These are phyloP conservation scores for Gila robusta DNA, from an alignment of 2,797 vertebrate genomes.

Conservation along the genomic window DNA sequence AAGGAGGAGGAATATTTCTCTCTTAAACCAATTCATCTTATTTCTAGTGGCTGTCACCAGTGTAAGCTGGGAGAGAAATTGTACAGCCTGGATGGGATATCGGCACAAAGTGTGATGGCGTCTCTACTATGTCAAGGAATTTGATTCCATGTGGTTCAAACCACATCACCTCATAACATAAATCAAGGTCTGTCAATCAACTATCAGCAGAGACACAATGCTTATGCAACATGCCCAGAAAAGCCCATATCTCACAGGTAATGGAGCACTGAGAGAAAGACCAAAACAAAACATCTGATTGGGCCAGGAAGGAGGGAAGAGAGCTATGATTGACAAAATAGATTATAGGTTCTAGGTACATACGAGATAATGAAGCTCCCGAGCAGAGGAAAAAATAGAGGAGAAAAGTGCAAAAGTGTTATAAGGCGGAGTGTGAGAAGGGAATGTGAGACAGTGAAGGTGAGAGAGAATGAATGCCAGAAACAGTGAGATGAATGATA, in stretches of 20 bases:
- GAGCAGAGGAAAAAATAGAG: not conserved
- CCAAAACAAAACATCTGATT: slow-evolving; percentile 41
- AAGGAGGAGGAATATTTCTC: slow-evolving; percentile 57
- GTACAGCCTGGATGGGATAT: slow-evolving; percentile 22
- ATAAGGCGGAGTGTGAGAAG: slow-evolving; percentile 1
- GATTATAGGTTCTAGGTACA: slow-evolving; percentile 40
- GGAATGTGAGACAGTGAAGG: slow-evolving; percentile 39
- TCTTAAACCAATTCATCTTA: slow-evolving; percentile 70
- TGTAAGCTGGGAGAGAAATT: slow-evolving; percentile 52
- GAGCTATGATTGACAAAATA: slow-evolving; percentile 42
- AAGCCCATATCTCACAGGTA: slow-evolving; percentile 39
- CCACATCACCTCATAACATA: slow-evolving; percentile 56
- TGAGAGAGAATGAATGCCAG: slow-evolving; percentile 65
- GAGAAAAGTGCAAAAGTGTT: slow-evolving; percentile 24
- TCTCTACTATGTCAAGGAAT: slow-evolving; percentile 51
- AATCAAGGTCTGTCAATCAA: slow-evolving; percentile 58
- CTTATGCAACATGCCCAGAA: slow-evolving; percentile 49
- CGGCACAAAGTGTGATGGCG: slow-evolving; percentile 38
- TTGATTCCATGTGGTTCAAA: slow-evolving; percentile 38
- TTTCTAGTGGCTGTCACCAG: slow-evolving; percentile 71
- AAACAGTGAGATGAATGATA: slow-evolving; percentile 50
- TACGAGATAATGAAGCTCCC: slow-evolving; percentile 26
- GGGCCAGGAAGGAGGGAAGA: slow-evolving; percentile 20
- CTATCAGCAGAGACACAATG: slow-evolving; percentile 50
- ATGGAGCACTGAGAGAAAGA: slow-evolving; percentile 15